Evolutionary conservation across 2,113 vertebrate genomes (phyloP), one percentile per base, ranked within the genome.

Genomic region (Oenanthe melanoleuca): DNA sequence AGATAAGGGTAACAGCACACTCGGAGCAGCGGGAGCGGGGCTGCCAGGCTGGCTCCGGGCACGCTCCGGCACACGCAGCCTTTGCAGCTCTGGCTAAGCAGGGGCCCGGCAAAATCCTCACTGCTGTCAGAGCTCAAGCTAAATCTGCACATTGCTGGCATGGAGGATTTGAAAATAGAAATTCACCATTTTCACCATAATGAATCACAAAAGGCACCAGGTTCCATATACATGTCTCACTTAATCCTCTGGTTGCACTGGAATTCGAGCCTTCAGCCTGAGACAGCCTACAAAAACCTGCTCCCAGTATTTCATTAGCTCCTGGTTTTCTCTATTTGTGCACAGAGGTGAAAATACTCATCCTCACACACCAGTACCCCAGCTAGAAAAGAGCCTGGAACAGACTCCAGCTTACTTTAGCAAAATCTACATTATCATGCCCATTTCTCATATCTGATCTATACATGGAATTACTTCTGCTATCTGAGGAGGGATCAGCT

Each of bases 81-180:
- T 42, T 40, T 20, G 22, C 45, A 72, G 88, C 6, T 1, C 29
- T 31, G 86, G 72, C 66, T 75, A 38, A 65, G 14, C 26, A 55
- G 56, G 25, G 3, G 44, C 73, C 47, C 5, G 0, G 67, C 50
- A 63, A 55, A 57, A 16, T 20, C 63, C 50, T 24, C 3, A 9
- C 37, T 0, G 0, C 16, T 91, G 52, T 55, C 74, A 1, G 12
- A 56, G 37, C 47, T 55, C 59, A 11, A 6, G 11, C 25, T 82
- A 23, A 56, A 63, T 24, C 56, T 78, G 56, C 34, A 70, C 42
- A 38, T 56, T 12, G 26, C 3, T 22, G 37, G 33, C 57, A 50
- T 20, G 38, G 19, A 42, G 38, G 50, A 49, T 59, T 17, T 73
- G 34, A 88, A 88, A 83, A 44, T 8, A 31, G 5, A 83, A 83